Percentiles rank a stretch among this genome's conserved stretches.
phyloP scores from a whole-genome alignment of 2,888 invertebrate genomes.

The Polymixis lichenea region DNA sequence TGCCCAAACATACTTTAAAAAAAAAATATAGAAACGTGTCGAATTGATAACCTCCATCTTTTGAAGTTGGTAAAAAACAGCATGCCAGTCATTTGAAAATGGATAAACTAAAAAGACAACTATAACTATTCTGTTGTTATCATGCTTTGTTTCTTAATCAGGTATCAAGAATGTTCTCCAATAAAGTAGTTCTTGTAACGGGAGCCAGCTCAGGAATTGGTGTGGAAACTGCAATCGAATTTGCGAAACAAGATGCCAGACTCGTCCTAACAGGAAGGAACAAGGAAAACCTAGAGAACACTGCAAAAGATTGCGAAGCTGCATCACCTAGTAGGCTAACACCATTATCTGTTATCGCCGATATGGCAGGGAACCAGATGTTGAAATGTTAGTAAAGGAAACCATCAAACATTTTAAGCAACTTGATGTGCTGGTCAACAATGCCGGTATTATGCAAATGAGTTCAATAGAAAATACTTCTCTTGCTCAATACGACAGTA shows the following conservation, averaged over 20 bases:
- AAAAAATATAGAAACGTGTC: too few relatives aligned
- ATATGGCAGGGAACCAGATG: conserved; percentile 92
- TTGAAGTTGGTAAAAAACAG: neutral
- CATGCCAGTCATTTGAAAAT: neutral
- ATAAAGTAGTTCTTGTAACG: conserved; percentile 90
- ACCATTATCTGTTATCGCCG: conserved; percentile 90
- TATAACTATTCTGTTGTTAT: neutral
- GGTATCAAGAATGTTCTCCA: conserved; percentile 78
- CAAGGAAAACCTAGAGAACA: conserved; percentile 91
- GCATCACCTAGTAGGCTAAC: conserved; percentile 72
- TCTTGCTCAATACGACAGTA: conserved; percentile 94
- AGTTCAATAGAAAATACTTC: conserved; percentile 95
- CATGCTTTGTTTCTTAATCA: conserved; percentile 33
- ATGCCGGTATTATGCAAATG: conserved; percentile 94
- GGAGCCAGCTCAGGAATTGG: conserved; percentile 94
- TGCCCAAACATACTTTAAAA: too few relatives aligned
- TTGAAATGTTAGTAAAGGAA: conserved; percentile 91
- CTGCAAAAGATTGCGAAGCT: conserved; percentile 88
- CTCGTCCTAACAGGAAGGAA: conserved; percentile 92
- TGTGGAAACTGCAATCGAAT: conserved; percentile 91
- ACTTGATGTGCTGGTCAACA: conserved; percentile 94
- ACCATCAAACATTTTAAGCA: conserved; percentile 92
- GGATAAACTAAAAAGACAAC: neutral
- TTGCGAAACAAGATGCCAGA: conserved; percentile 91
- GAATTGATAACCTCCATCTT: too few relatives aligned